Evolutionary conservation across 92 coral and sea anemone species (phyloP).

Genomic region (Pocillopora grandis): DNA sequence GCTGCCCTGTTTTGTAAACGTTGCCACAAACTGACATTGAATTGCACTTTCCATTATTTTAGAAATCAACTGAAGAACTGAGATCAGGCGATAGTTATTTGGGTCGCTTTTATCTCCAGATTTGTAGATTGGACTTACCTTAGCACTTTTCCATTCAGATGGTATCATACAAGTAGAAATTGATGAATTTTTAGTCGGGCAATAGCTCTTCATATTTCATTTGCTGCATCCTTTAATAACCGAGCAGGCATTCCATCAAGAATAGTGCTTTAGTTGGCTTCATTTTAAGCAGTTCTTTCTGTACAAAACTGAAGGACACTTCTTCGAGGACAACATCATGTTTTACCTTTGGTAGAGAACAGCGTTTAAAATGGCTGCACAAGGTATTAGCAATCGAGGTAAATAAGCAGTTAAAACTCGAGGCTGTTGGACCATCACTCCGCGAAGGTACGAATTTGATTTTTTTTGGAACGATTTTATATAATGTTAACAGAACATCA

Average conservation of each 20-base stretch:
- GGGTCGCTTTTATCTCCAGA: too few species aligned
- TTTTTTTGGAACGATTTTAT: conserved; percentile 12
- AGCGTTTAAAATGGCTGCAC: neutral
- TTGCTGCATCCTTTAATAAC: neutral
- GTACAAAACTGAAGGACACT: conserved; percentile 37
- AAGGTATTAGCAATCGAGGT: neutral
- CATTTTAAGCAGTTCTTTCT: conserved; percentile 20
- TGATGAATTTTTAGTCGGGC: too few species aligned
- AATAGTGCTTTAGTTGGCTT: conserved; percentile 19
- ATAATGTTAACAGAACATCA: neutral
- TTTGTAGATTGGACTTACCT: too few species aligned
- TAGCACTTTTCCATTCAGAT: too few species aligned
- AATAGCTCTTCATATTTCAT: too few species aligned
- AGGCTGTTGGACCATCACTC: conserved; percentile 5
- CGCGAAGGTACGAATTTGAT: conserved; percentile 3
- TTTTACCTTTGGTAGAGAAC: conserved; percentile 23
- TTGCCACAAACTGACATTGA: neutral
- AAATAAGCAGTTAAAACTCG: neutral
- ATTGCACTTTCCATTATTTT: neutral
- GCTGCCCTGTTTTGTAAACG: neutral
- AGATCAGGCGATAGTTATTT: too few species aligned
- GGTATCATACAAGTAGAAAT: too few species aligned
- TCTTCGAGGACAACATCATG: conserved; percentile 32
- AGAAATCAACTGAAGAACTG: too few species aligned
- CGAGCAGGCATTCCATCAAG: conserved; percentile 27